These are phyloP conservation scores for Mesembrinibis cayennensis DNA, from an alignment of 2,113 vertebrate genomes.

Conservation along the genomic window DNA sequence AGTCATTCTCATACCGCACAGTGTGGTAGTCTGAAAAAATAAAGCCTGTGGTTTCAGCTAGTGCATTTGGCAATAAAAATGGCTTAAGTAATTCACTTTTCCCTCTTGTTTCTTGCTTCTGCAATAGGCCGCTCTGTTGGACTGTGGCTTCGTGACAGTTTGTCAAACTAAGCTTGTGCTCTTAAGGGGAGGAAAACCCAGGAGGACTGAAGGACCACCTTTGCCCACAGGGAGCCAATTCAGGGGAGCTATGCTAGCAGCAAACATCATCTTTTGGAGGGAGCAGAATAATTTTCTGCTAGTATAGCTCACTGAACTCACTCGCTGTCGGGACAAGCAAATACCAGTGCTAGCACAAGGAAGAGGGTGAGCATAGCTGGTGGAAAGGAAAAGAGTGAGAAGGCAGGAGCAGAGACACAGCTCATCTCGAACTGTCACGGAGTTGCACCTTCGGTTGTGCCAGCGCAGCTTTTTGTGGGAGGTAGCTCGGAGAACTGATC, in stretches of 20 bases:
- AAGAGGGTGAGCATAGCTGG: background rate
- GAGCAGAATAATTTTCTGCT: background rate
- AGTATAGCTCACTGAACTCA: background rate
- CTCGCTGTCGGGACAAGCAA: background rate
- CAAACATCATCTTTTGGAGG: background rate
- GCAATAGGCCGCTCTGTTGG: background rate
- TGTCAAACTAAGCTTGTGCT: background rate
- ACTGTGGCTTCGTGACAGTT: background rate
- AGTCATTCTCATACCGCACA: background rate
- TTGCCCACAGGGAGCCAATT: background rate
- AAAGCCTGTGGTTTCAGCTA: conserved; percentile 9
- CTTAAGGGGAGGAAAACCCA: background rate
- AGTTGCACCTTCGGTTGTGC: background rate
- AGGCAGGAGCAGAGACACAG: background rate
- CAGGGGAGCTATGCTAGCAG: background rate
- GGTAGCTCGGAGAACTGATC: background rate
- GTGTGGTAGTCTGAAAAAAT: background rate
- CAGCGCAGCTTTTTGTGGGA: background rate
- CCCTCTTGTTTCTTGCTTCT: background rate
- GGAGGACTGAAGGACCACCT: background rate
- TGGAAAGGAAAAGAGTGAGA: background rate
- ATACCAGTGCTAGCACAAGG: background rate
- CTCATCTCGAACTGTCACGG: background rate
- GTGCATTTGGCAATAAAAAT: background rate
- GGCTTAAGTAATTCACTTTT: conserved; percentile 10